Conservation (phyloP, 2,797 vertebrate species). For the Scomberomorus guttatus region DNA sequence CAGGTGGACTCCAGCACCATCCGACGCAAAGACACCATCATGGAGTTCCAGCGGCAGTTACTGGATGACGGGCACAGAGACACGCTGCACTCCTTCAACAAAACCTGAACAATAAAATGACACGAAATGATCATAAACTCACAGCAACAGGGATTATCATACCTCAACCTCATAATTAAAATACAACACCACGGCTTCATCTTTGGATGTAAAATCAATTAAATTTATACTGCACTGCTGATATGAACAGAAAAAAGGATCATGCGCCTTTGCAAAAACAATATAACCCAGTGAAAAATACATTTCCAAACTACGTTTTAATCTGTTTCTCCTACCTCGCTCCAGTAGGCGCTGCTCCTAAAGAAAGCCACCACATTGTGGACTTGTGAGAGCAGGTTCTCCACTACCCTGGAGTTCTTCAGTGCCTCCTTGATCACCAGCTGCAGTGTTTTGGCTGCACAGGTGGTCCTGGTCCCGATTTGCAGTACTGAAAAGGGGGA, state of each 20-base stretch:
- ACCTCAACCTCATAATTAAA: too few relatives aligned
- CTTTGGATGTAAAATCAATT: background rate
- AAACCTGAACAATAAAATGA: constrained; percentile 59
- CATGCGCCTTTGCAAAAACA: background rate
- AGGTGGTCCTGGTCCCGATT: constrained; percentile 74
- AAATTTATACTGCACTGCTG: background rate
- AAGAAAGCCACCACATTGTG: constrained; percentile 86
- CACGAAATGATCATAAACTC: background rate
- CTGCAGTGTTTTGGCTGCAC: constrained; percentile 77
- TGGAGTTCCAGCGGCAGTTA: constrained; percentile 84
- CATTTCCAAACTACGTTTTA: background rate
- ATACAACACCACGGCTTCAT: background rate
- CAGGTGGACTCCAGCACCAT: constrained; percentile 80
- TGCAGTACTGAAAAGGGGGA: constrained; percentile 75
- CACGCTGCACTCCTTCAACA: constrained; percentile 79
- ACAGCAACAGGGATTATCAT: too few relatives aligned
- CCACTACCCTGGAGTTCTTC: constrained; percentile 83
- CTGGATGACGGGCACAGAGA: constrained; percentile 74
- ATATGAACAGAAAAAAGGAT: background rate
- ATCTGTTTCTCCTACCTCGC: constrained; percentile 70
- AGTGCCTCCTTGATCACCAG: constrained; percentile 84
- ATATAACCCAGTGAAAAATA: background rate
- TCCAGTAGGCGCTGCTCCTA: constrained; percentile 83
- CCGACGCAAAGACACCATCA: constrained; percentile 75
- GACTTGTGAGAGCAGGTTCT: constrained; percentile 83